phyloP scores from a whole-genome alignment of 2,888 invertebrate genomes.

The Cantharis flavilabris region DNA sequence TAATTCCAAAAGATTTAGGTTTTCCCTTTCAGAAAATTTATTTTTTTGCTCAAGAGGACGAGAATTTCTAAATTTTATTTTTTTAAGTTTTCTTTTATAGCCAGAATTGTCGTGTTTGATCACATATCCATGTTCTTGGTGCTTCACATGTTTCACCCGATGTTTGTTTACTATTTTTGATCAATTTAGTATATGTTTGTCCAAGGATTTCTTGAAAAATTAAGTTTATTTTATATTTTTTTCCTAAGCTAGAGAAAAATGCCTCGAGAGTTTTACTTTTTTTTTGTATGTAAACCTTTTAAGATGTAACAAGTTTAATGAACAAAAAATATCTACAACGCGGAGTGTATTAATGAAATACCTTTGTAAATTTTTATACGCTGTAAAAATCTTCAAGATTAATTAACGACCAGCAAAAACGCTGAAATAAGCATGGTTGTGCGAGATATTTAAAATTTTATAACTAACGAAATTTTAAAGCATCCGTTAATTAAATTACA shows the following conservation, averaged over 20 bases:
- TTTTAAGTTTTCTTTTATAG: not conserved
- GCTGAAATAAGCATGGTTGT: not conserved
- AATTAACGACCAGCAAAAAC: not conserved
- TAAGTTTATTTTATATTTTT: not conserved
- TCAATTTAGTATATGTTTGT: not conserved
- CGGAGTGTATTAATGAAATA: not conserved
- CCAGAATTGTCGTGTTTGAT: not conserved
- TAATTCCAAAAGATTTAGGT: not conserved
- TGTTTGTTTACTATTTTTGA: not conserved
- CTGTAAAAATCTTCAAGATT: not conserved
- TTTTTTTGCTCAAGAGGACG: not conserved
- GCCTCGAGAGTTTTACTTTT: not conserved
- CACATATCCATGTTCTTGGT: not conserved
- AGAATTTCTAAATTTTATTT: not conserved
- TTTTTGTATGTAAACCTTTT: not conserved
- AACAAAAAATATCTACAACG: not conserved
- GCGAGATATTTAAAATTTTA: not conserved
- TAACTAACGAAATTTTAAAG: not conserved
- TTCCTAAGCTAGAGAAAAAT: not conserved
- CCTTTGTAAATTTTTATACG: not conserved
- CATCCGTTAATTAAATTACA: not conserved
- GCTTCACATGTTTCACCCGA: not conserved
- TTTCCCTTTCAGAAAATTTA: not conserved
- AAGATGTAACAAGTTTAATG: not conserved
- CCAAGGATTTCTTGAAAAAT: not conserved